Conservation (phyloP, 2,113 vertebrate genomes). For the Caracal caracal region DNA sequence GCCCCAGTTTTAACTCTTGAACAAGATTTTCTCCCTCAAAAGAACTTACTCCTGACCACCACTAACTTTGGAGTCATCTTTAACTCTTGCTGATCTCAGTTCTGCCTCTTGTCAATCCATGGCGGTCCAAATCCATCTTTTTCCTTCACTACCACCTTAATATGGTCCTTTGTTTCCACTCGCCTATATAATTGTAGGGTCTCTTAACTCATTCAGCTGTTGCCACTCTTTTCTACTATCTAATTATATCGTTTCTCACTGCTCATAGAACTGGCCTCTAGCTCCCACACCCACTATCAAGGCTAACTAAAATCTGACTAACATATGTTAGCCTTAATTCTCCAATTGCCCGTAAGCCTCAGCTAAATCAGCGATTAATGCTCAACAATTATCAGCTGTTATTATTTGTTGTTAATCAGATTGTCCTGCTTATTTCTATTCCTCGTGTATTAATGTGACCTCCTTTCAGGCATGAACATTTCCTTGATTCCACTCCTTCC, state of each 20-base stretch:
- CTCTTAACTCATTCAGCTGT: not conserved
- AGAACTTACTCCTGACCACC: not conserved
- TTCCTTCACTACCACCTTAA: not conserved
- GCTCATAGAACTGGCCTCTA: not conserved
- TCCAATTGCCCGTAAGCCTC: not conserved
- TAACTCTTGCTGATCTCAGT: not conserved
- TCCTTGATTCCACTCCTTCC: not conserved
- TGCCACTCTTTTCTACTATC: not conserved
- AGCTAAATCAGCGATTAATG: constrained; percentile 21
- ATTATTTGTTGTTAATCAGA: constrained; percentile 33
- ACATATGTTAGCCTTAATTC: constrained; percentile 21
- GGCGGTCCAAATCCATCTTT: not conserved
- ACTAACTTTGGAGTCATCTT: not conserved
- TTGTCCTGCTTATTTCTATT: constrained; percentile 32
- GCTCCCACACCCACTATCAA: not conserved
- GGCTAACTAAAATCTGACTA: constrained; percentile 38
- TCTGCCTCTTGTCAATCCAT: not conserved
- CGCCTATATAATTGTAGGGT: not conserved
- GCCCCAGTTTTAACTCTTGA: not conserved
- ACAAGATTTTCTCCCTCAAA: not conserved
- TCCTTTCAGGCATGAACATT: not conserved
- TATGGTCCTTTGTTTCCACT: not conserved
- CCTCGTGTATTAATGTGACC: not conserved
- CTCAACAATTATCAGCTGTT: constrained; percentile 8
- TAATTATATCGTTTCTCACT: not conserved